phyloP scores from a whole-genome alignment of 2,113 vertebrate species.

The Willisornis vidua region DNA sequence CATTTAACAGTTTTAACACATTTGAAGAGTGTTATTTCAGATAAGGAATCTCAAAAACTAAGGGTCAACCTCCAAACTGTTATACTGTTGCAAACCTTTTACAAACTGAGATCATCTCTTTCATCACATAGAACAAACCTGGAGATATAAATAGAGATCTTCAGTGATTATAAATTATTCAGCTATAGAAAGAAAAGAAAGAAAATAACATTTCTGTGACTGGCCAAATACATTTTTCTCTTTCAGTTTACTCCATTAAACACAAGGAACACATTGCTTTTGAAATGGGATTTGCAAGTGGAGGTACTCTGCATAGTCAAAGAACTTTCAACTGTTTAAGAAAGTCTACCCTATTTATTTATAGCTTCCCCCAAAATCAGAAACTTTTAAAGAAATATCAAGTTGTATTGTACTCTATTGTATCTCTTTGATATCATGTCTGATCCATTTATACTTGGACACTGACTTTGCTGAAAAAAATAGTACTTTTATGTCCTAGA shows the following conservation, averaged over 20 bases:
- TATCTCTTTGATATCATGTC: not conserved
- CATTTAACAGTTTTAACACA: not conserved
- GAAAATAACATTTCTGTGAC: not conserved
- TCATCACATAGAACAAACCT: not conserved
- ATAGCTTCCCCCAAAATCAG: not conserved
- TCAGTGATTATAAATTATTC: not conserved
- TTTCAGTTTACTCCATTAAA: not conserved
- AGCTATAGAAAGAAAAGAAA: not conserved
- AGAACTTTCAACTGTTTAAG: not conserved
- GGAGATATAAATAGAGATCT: not conserved
- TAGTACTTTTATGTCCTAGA: not conserved
- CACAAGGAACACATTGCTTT: not conserved
- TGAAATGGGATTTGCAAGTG: not conserved
- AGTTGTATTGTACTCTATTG: not conserved
- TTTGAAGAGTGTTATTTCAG: not conserved
- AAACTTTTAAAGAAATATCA: not conserved
- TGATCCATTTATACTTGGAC: not conserved
- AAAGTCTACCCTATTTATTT: conserved; percentile 18
- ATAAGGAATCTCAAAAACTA: not conserved
- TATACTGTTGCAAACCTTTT: not conserved
- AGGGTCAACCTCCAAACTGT: not conserved
- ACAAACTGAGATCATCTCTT: not conserved
- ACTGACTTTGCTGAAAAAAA: not conserved
- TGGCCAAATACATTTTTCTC: not conserved
- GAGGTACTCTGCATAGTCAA: conserved; percentile 1